Evolutionary conservation across 2,797 vertebrate species (phyloP).

Genomic region (Cynodonichthys magdalenae): DNA sequence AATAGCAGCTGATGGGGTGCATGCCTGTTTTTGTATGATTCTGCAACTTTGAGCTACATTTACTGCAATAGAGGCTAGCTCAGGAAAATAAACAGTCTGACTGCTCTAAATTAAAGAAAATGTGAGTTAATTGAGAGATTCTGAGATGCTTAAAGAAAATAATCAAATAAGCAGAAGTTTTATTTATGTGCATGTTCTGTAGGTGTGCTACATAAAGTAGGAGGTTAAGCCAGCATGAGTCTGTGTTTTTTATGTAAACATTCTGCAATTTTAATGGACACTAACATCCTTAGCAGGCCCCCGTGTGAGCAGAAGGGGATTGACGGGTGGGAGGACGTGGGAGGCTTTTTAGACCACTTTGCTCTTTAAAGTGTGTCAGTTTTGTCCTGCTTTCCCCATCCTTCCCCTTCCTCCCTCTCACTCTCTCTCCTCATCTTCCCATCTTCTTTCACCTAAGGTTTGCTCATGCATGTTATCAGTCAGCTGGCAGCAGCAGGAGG

Average conservation of each 20-base stretch:
- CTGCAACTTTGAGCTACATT: constrained; percentile 33
- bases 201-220: constrained; percentile 40
- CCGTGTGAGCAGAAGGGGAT: constrained; percentile 28
- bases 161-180: constrained; percentile 19
- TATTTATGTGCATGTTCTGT: constrained; percentile 27
- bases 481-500: constrained; percentile 68
- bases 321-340: constrained; percentile 36
- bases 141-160: constrained; percentile 8
- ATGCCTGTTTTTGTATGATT: constrained; percentile 21
- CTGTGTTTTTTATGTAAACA: constrained; percentile 68
- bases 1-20: constrained; percentile 28
- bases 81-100: constrained; percentile 21
- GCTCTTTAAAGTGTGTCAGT: constrained; percentile 66
- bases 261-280: constrained; percentile 69
- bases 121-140: constrained; percentile 6
- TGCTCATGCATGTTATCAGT: constrained; percentile 76
- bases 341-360: constrained; percentile 74
- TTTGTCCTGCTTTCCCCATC: constrained; percentile 49
- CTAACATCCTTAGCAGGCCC: constrained; percentile 58
- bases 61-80: constrained; percentile 5
- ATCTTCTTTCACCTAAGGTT: constrained; percentile 68
- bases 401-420: constrained; percentile 27
- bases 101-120: constrained; percentile 20
- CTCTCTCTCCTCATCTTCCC: constrained; percentile 57
- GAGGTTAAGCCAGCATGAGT: constrained; percentile 44